Base-by-base conservation (phyloP, 37 sponge, comb jelly and placozoan species). In the Cladorhizidae sp. region DNA sequence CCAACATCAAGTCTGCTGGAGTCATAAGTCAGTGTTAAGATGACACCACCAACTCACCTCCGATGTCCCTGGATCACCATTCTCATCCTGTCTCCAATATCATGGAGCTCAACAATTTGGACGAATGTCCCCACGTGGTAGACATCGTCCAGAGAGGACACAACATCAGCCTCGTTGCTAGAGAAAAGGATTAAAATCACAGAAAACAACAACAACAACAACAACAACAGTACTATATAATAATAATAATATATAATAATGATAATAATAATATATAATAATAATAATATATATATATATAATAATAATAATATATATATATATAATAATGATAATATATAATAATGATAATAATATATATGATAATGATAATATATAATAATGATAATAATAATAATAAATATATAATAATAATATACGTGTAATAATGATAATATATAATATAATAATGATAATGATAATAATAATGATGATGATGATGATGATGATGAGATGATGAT, bases 91-190 rank as follows among this genome's bases (percentile, higher is more conserved):
- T 94, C 88, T 11, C 85, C 92, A 9, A 79, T 52, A 68, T 94
- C 89, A 42, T 89, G 87, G 64, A 94, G 72, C 58, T 97, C 97
- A 9, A 88, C 80, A 45, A 97, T 89, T 65, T 97, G 94, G 18
- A 88, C 92, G 83, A 97, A 97, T 29, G 94, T 88, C 3, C 97
- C 97, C 57, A 97, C 85, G 80, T 82, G 61, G 70, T 95, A 86
- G 32, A 95, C 72, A n/a, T 89, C 88, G 39, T 90, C 91, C 72
- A 89, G 61, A 65, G 68, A 64, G 20, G 79, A 40, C 25, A 89
- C 72, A 41, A 83, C 80, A 31, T 89, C 83, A 17, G 43, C 71
- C 28, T 89, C 89, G 36, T 83, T 74, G 65, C 89, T 87, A 31
- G 9, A 63, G 68, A 41, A 79, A 21, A 29, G 50, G n/a, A n/a